Evolutionary conservation across 2,888 invertebrate genomes (phyloP), one percentile per base, ranked within the genome.

Genomic region (Scaptomyza tumidula): DNA sequence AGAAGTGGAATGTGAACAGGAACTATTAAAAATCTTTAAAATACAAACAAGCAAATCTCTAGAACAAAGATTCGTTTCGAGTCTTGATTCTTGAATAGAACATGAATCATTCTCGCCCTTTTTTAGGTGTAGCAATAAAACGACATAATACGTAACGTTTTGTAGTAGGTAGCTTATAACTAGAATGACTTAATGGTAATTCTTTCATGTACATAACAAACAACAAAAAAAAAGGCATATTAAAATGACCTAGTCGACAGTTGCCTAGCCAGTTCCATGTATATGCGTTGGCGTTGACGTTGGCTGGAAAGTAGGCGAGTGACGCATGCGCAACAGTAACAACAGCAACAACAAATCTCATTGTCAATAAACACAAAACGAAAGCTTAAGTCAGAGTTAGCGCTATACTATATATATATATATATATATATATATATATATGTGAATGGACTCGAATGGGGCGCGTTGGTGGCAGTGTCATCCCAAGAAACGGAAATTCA

Each of bases 401-500:
- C 11, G 16, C 49, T 24, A 24, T 24, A 24, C 24, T 24, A 24
- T 3, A n/a, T n/a, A n/a, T n/a, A n/a, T n/a, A n/a, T n/a, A n/a
- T n/a, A n/a, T 19, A 19, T 19, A 19, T 19, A 19, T 19, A 19
- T 19, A 19, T 19, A 19, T 19, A 19, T 24, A 3, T 24, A 13
- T 37, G 11, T 16, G 31, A 9, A 19, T 52, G 62, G 52, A 71
- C 52, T 58, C 46, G 10, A 52, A 11, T 11, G n/a, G n/a, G 61
- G 9, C 49, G 60, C 56, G 76, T 74, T 74, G 70, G 78, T 74
- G 78, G 69, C 76, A 75, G 79, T 76, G 75, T 85, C 78, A 73
- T 73, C 59, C 73, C 71, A 77, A 83, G 88, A 83, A 86, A 80
- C 84, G 84, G 88, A 84, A 84, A 84, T 84, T 88, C 72, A 88